These are phyloP conservation scores for Sula dactylatra DNA, from an alignment of 2,113 vertebrate species.

Conservation along the genomic window DNA sequence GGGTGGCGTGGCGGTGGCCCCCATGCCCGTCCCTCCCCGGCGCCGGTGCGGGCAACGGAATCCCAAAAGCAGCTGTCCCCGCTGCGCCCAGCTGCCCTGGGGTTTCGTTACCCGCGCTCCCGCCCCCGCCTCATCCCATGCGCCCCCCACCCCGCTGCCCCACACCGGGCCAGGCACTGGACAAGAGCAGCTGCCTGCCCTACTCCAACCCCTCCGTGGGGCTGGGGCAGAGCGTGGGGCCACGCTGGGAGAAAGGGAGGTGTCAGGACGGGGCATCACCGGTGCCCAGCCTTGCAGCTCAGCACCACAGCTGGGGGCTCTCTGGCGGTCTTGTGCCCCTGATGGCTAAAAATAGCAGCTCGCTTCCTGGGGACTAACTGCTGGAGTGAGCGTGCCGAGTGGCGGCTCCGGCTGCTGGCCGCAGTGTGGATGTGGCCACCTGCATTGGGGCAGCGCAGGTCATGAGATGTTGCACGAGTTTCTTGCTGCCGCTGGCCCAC, in stretches of 20 bases:
- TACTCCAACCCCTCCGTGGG: neutral
- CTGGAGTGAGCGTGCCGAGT: neutral
- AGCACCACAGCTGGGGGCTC: neutral
- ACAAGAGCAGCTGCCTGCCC: neutral
- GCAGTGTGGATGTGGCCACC: neutral
- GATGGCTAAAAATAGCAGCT: constrained; percentile 47
- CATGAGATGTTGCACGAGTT: neutral
- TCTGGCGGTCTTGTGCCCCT: neutral
- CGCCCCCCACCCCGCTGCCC: neutral
- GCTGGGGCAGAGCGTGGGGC: neutral
- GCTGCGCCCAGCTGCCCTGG: constrained; percentile 80
- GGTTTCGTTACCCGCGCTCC: constrained; percentile 80
- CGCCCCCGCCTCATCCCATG: constrained; percentile 39
- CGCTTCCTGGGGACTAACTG: constrained; percentile 56
- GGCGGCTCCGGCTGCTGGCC: neutral
- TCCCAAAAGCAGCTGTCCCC: constrained; percentile 87
- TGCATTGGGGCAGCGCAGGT: neutral
- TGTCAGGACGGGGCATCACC: rapidly evolving
- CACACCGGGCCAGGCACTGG: neutral
- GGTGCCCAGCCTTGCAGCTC: neutral
- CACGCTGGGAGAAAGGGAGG: neutral
- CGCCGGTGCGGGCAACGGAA: constrained; percentile 77
- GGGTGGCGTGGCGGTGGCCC: neutral
- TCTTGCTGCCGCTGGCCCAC: rapidly evolving
- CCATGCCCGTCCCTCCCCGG: neutral